Conservation (phyloP, 1,140 invertebrate species). For the Sinonovacula constricta region DNA sequence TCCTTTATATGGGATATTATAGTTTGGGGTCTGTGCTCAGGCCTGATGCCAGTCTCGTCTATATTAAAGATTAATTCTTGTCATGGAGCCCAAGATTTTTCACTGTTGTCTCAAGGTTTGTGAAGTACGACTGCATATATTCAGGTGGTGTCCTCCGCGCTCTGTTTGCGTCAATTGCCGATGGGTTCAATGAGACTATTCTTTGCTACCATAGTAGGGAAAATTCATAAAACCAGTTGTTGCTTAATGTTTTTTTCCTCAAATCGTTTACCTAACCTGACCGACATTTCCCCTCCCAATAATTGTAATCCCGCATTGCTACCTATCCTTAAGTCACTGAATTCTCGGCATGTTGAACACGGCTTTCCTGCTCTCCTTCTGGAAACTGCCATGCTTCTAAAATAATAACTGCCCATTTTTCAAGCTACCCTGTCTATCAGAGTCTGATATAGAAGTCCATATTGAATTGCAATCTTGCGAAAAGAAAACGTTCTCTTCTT, state of each 20-base stretch:
- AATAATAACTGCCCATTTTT: too few relatives aligned
- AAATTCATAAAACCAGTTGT: slow-evolving; percentile 13
- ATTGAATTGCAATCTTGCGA: too few relatives aligned
- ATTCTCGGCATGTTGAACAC: slow-evolving; percentile 5
- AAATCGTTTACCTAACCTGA: not conserved
- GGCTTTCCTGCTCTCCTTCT: not conserved
- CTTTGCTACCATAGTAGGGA: not conserved
- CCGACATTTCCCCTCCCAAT: not conserved
- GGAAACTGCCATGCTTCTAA: not conserved
- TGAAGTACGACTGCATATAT: not conserved
- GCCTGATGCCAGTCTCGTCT: slow-evolving; percentile 23
- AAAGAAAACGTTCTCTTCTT: too few relatives aligned
- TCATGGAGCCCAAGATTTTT: not conserved
- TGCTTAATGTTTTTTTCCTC: too few relatives aligned
- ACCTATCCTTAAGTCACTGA: not conserved
- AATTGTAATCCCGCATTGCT: not conserved
- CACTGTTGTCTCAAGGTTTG: not conserved
- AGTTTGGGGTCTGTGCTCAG: slow-evolving; percentile 13
- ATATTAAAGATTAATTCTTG: slow-evolving; percentile 24
- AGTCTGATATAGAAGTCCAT: too few relatives aligned
- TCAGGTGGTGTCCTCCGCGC: not conserved
- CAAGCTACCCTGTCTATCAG: too few relatives aligned
- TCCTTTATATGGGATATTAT: not conserved
- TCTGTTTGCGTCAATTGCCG: not conserved
- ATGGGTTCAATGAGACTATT: not conserved